Base-by-base conservation (phyloP, 2,888 invertebrate species). In the Amblyjoppa fuscipennis region DNA sequence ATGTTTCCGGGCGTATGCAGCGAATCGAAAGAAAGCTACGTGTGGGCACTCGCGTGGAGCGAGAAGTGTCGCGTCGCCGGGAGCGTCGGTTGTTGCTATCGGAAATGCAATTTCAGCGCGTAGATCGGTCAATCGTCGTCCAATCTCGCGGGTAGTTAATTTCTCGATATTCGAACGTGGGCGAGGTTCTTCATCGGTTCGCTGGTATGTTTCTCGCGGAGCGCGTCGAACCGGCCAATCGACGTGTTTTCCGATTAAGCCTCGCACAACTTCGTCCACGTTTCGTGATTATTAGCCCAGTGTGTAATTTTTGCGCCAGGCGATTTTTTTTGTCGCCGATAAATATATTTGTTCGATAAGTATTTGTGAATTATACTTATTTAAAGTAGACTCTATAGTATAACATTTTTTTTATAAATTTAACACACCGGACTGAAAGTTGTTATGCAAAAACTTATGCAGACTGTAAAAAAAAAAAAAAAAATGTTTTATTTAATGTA, bases 21-120 rank as follows among this genome's bases (percentile, higher is more conserved):
- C 11, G 34, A 45, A n/a, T 25, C 38, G 31, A 45, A 75, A 28
- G 45, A 64, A 34, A 49, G 16, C 28, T 16, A 38, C 38, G 38
- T 31, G 61, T 41, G 59, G 45, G 64, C 34, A 59, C 31, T 41
- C 51, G 61, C 2, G 61, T 6, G 31, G 61, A 31, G 31, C 11
- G 9, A 2, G 25, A 25, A 28, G 9, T 9, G 28, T 73, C 34
- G 68, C 69, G 53, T 80, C 84, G 70, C 71, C 64, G 13, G 4
- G 13, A 11, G 38, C 38, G 41, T 13, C 45, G 69, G 28, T 68
- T 73, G 66, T 41, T 5, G 75, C 56, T 25, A 49, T n/a, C 82
- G 82, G 84, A 87, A 86, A 87, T 81, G 78, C 68, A 86, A 87
- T 86, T 87, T 79, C 81, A 68, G 71, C 74, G 53, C 70, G 80